Conservation (phyloP, 2,113 vertebrate genomes). For the Carassius auratus region DNA sequence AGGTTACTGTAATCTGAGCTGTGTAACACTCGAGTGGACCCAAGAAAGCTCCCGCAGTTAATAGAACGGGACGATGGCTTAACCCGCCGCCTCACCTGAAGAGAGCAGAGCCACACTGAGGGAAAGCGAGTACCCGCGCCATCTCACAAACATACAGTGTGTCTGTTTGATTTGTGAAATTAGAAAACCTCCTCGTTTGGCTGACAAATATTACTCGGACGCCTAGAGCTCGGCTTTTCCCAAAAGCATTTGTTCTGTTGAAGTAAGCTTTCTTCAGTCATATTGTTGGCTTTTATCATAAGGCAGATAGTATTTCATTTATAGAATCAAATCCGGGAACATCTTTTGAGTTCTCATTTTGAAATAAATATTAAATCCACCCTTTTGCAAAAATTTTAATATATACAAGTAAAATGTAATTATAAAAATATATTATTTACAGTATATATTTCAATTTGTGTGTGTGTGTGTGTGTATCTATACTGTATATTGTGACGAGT, state of each 20-base stretch:
- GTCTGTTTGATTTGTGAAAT: constrained; percentile 60
- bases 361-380: constrained; percentile 78
- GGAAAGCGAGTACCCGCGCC: neutral
- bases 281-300: constrained; percentile 90
- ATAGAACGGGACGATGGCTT: constrained; percentile 55
- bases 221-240: constrained; percentile 64
- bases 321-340: constrained; percentile 92
- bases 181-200: constrained; percentile 46
- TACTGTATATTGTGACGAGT: no score
- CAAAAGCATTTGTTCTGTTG: constrained; percentile 70
- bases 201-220: constrained; percentile 55
- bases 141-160: constrained; percentile 14
- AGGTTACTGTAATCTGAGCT: constrained; percentile 64
- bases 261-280: constrained; percentile 83
- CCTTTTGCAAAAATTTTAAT: constrained; percentile 81
- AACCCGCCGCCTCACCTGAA: constrained; percentile 31
- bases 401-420: no score
- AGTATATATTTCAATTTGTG: no score
- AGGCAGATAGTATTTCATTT: constrained; percentile 95
- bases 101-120: neutral
- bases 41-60: constrained; percentile 59
- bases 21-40: constrained; percentile 60
- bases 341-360: constrained; percentile 97
- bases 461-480: no score
- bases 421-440: no score